Conservation (phyloP, 1,140 invertebrate genomes). For the Ips nitidus region DNA sequence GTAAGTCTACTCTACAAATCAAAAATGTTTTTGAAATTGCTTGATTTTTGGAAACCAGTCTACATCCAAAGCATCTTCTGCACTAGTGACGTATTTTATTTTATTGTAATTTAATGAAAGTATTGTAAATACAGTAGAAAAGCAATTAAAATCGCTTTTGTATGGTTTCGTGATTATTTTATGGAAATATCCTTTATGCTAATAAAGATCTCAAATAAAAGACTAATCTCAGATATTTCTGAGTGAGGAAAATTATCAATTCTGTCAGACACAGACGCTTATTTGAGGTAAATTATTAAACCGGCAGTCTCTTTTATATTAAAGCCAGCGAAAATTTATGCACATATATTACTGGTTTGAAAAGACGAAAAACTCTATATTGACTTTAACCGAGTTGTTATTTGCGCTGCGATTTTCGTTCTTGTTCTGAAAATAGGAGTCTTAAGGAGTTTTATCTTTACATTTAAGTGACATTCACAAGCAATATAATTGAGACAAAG, state of each 20-base stretch:
- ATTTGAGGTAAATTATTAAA: constrained; percentile 23
- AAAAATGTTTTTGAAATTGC: too few species aligned
- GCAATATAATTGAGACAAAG: constrained; percentile 21
- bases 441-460: neutral
- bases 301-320: constrained; percentile 8
- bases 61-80: too few species aligned
- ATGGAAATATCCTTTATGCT: constrained; percentile 14
- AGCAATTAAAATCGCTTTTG: too few species aligned
- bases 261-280: constrained; percentile 20
- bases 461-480: constrained; percentile 18
- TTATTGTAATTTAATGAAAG: too few species aligned
- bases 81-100: too few species aligned
- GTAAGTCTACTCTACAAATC: too few species aligned
- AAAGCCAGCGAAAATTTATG: constrained; percentile 13
- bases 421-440: neutral
- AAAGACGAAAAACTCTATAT: constrained; percentile 4
- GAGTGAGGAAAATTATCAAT: constrained; percentile 16
- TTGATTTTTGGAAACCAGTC: too few species aligned
- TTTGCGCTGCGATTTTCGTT: neutral
- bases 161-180: too few species aligned
- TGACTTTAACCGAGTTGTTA: neutral
- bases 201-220: constrained; percentile 12
- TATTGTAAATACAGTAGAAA: too few species aligned
- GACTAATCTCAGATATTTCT: constrained; percentile 13
- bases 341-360: constrained; percentile 19